Conservation (phyloP, 1,140 invertebrate genomes). For the Pygmarrhopalites habei region DNA sequence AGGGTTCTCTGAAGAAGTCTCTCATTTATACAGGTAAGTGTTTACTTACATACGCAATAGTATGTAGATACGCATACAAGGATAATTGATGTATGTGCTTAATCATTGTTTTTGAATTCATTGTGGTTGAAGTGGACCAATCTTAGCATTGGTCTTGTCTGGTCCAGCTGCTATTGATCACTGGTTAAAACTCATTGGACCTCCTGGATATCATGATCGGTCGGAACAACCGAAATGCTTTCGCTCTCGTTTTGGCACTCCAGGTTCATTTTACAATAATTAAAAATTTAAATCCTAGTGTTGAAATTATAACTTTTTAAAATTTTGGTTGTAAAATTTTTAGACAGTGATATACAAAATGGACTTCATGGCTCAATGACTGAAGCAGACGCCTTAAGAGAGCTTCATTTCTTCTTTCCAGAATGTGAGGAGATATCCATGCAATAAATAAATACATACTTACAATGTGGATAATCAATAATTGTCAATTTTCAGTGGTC, state of each 20-base stretch:
- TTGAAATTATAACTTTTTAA: too few species aligned
- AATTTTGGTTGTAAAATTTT: too few species aligned
- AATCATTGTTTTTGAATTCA: too few species aligned
- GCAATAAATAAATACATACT: too few species aligned
- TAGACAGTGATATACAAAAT: conserved; percentile 60
- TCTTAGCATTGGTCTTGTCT: conserved; percentile 30
- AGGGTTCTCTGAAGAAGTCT: conserved; percentile 19
- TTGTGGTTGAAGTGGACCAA: too few species aligned
- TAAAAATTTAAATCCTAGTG: too few species aligned
- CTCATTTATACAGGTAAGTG: conserved; percentile 11
- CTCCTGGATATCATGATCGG: conserved; percentile 18
- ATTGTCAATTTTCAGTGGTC: too few species aligned
- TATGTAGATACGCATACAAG: too few species aligned
- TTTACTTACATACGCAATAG: too few species aligned
- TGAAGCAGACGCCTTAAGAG: conserved; percentile 60
- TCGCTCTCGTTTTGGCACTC: conserved; percentile 52
- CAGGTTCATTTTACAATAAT: too few species aligned
- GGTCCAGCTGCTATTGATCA: conserved; percentile 34
- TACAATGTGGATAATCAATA: too few species aligned
- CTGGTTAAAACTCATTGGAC: conserved; percentile 29
- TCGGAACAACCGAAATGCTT: conserved; percentile 15
- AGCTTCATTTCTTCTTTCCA: conserved; percentile 85
- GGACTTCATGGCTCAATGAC: conserved; percentile 75
- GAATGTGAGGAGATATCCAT: conserved; percentile 63
- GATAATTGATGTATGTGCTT: too few species aligned